Evolutionary conservation across 2,888 invertebrate genomes (phyloP).

Genomic region (Antheraea yamamai): DNA sequence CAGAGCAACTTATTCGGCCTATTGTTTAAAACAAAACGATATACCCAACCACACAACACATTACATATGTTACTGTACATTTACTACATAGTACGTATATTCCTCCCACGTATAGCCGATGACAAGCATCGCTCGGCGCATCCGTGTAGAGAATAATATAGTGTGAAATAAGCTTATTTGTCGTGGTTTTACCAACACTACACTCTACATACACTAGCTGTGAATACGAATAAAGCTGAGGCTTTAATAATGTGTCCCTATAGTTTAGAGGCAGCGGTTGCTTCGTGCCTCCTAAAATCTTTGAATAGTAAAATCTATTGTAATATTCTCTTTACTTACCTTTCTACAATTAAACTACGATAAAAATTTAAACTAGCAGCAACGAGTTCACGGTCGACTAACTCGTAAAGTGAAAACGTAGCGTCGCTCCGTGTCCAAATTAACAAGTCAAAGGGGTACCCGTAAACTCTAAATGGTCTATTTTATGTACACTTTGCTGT

Average conservation of each 20-base stretch:
- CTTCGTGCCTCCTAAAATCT: not conserved
- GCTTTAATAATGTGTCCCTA: not conserved
- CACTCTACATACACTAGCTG: not conserved
- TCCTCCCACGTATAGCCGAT: constrained; percentile 2
- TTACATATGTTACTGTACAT: not conserved
- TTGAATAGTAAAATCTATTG: not conserved
- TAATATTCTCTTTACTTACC: not conserved
- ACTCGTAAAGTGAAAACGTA: not conserved
- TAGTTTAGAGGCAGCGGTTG: not conserved
- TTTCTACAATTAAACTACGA: not conserved
- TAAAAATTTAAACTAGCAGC: not conserved
- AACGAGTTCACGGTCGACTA: not conserved
- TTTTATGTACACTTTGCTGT: constrained; percentile 2
- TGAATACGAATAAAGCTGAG: not conserved
- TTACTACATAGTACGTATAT: not conserved
- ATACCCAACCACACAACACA: too few relatives aligned
- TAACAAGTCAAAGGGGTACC: constrained; percentile 1
- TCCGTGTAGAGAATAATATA: not conserved
- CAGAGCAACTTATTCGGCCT: too few relatives aligned
- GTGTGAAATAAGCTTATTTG: constrained; percentile 5
- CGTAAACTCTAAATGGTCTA: not conserved
- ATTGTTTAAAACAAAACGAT: too few relatives aligned
- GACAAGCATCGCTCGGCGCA: not conserved
- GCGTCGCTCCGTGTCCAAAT: not conserved
- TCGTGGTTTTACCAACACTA: not conserved